A percentile compares a stretch with the other conserved stretches of the same genome.
phyloP scores from a whole-genome alignment of 64 coral and sea anemone genomes.

The Stichodactyla helianthus region DNA sequence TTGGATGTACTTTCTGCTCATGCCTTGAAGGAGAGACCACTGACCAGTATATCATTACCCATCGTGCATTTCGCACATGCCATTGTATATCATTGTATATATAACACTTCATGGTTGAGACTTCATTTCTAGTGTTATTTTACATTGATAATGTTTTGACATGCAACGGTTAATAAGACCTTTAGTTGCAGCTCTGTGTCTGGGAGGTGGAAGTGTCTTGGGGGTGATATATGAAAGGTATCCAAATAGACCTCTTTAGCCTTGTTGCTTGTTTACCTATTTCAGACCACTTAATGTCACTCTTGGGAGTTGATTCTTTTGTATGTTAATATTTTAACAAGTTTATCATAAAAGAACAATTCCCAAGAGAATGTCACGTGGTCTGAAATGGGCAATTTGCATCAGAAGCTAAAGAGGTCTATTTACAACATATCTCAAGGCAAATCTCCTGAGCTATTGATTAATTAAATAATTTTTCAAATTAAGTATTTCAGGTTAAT shows the following conservation, averaged over 20 bases:
- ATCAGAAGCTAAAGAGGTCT: too few relatives aligned
- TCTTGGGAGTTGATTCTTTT: too few relatives aligned
- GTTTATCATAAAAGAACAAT: too few relatives aligned
- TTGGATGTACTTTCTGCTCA: slow-evolving; percentile 15
- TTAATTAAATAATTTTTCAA: too few relatives aligned
- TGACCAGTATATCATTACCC: not conserved
- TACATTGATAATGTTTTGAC: not conserved
- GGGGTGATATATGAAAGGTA: slow-evolving; percentile 52
- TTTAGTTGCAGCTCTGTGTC: slow-evolving; percentile 35
- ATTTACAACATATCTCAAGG: too few relatives aligned
- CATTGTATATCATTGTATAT: not conserved
- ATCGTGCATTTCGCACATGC: not conserved
- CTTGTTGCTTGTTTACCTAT: too few relatives aligned
- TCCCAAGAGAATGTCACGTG: too few relatives aligned
- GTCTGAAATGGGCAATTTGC: too few relatives aligned
- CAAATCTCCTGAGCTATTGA: too few relatives aligned
- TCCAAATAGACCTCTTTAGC: not conserved
- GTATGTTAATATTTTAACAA: too few relatives aligned
- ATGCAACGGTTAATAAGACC: slow-evolving; percentile 31
- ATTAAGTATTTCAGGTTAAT: too few relatives aligned
- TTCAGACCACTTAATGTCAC: too few relatives aligned
- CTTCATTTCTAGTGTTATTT: not conserved
- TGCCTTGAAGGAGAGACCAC: not conserved
- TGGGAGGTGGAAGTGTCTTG: slow-evolving; percentile 52
- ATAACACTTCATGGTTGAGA: not conserved